A percentile compares a stretch with the other conserved stretches of the same genome.
Conservation (phyloP, 2,113 vertebrate genomes). For the Silurus asotus region DNA sequence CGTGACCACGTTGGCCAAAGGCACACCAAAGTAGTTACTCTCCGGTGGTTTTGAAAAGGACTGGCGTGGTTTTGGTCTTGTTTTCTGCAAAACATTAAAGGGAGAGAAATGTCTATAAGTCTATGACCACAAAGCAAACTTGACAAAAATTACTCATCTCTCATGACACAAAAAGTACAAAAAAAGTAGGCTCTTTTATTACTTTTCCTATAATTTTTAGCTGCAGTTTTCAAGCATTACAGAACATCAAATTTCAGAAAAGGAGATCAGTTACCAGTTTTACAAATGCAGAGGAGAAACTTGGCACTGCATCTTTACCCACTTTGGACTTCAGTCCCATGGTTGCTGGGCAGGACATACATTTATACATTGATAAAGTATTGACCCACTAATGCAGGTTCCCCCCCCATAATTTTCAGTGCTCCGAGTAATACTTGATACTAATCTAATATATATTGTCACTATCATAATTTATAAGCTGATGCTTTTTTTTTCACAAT, state of each 20-base stretch:
- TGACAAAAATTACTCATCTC: no score
- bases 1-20: conserved; percentile 80
- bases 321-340: background rate
- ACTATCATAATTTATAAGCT: background rate
- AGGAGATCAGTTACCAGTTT: background rate
- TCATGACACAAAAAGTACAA: background rate
- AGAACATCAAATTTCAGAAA: background rate
- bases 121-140: background rate
- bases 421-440: background rate
- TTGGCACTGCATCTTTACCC: background rate
- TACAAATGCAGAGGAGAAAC: background rate
- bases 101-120: background rate
- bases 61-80: conserved; percentile 83
- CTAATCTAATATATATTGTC: background rate
- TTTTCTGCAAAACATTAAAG: conserved; percentile 73
- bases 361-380: background rate
- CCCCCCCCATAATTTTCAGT: background rate
- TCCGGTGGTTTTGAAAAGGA: conserved; percentile 90
- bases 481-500: no score
- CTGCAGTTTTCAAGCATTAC: background rate
- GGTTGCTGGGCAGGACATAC: background rate
- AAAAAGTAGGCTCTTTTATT: background rate
- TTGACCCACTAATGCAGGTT: background rate
- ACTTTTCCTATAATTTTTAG: background rate
- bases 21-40: conserved; percentile 91